phyloP scores from a whole-genome alignment of 1,140 invertebrate species.

The Aporrectodea caliginosa region DNA sequence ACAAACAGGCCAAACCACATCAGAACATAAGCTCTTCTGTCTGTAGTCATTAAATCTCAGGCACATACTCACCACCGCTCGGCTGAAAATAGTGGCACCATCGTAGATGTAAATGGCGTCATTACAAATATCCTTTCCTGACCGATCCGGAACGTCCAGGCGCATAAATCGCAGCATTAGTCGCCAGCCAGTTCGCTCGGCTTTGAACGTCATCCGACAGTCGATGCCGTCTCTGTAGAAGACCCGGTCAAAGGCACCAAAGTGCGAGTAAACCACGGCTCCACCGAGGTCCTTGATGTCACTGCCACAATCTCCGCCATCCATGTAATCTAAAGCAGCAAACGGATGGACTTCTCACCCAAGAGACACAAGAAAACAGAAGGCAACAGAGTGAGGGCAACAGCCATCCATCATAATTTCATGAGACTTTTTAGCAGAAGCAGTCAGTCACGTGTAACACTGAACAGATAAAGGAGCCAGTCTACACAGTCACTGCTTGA shows the following conservation, averaged over 20 bases:
- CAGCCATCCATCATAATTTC: not conserved
- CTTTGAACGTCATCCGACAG: conserved; percentile 26
- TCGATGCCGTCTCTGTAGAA: conserved; percentile 20
- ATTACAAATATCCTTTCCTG: conserved; percentile 20
- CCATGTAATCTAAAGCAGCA: conserved; percentile 27
- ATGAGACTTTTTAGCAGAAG: not conserved
- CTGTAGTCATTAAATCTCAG: no score
- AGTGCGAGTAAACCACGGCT: conserved; percentile 22
- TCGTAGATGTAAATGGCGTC: conserved; percentile 28
- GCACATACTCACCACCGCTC: conserved; percentile 8
- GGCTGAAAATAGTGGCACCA: conserved; percentile 21
- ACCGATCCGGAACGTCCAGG: conserved; percentile 21
- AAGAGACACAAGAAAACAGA: no score
- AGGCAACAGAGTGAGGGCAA: not conserved
- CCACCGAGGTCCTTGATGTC: conserved; percentile 8
- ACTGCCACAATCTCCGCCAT: conserved; percentile 6
- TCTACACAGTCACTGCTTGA: no score
- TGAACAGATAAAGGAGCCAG: no score
- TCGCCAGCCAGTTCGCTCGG: not conserved
- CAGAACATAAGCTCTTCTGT: no score
- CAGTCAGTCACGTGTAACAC: no score
- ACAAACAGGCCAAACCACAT: no score
- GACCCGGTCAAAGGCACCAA: not conserved
- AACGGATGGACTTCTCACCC: no score
- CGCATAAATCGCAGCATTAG: conserved; percentile 20